Evolutionary conservation across 2,797 vertebrate species (phyloP), one percentile per base, ranked within the genome.

Genomic region (Tragelaphus oryx): DNA sequence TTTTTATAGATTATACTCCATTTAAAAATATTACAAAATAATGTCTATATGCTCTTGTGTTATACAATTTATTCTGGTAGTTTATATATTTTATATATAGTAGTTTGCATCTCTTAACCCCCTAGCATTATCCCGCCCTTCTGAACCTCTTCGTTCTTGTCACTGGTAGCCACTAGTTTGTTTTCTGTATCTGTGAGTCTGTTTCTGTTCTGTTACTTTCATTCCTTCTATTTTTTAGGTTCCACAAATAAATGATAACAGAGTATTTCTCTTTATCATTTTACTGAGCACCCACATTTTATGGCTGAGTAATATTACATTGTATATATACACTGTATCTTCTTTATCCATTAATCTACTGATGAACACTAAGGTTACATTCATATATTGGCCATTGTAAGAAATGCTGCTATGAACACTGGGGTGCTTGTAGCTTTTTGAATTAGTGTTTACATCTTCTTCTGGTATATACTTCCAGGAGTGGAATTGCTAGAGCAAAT

Each of bases 131-230:
- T n/a, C 46, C 12, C 10, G 1, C 30, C 9, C 16, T 4, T 78
- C 62, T 37, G 65, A 37, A 22, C 17, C 10, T 20, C 17, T 12
- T 20, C 0, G 0, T 18, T 52, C 17, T 33, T 11, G 1, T n/a
- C 30, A 22, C 18, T 12, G 30, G 75, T 12, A 52, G 44, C 3
- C 48, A 78, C 5, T 22, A n/a, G 48, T 52, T 52, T 50, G 46
- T n/a, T n/a, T 52, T 52, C 48, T 78, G 18, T 13, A 52, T 52
- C 30, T 78, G 48, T 78, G 48, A 78, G 30, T 78, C 48, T 78
- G 75, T 22, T 52, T 52, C 28, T 52, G 30, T 78, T 18, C 33
- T 52, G 48, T 22, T 33, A 33, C 10, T 4, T 8, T 78, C 18
- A 78, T 22, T 52, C 30, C 3, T 76, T 78, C 33, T 50, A 52